phyloP scores from a whole-genome alignment of 2,888 invertebrate species.

The Sarcophaga variegata region DNA sequence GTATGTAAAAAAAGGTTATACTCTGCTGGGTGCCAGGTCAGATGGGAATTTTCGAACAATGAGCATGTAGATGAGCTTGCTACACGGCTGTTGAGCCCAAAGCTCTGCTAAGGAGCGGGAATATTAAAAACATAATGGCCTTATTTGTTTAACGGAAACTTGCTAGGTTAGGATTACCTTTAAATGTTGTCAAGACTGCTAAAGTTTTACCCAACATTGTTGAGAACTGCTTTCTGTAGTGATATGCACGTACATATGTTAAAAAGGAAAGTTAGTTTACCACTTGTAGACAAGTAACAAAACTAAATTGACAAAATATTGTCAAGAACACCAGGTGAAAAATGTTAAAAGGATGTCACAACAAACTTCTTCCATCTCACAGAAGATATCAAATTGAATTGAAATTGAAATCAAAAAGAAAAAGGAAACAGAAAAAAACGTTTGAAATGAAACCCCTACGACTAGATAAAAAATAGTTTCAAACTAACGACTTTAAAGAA shows the following conservation, averaged over 20 bases:
- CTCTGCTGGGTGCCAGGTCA: no score
- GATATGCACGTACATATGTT: background rate
- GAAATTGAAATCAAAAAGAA: background rate
- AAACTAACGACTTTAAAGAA: no score
- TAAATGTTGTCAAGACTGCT: background rate
- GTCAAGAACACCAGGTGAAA: slow-evolving; percentile 34
- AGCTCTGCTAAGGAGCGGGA: no score
- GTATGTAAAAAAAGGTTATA: no score
- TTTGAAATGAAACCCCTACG: background rate
- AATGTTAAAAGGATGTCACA: slow-evolving; percentile 3
- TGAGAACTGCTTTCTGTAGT: background rate
- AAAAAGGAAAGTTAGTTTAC: slow-evolving; percentile 28
- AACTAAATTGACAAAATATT: slow-evolving; percentile 51
- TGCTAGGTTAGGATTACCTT: background rate
- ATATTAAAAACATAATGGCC: no score
- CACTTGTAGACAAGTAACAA: slow-evolving; percentile 40
- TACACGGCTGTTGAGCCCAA: no score
- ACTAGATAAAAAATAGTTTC: no score
- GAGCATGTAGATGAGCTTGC: no score
- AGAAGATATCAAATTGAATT: background rate
- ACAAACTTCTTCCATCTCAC: background rate
- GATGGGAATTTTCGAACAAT: no score
- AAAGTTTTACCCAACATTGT: background rate
- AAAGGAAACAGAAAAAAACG: background rate
- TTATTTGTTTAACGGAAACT: background rate